Evolutionary conservation across 1,140 invertebrate species (phyloP), one percentile per base, ranked within the genome.

Genomic region (Spodoptera frugiperda): DNA sequence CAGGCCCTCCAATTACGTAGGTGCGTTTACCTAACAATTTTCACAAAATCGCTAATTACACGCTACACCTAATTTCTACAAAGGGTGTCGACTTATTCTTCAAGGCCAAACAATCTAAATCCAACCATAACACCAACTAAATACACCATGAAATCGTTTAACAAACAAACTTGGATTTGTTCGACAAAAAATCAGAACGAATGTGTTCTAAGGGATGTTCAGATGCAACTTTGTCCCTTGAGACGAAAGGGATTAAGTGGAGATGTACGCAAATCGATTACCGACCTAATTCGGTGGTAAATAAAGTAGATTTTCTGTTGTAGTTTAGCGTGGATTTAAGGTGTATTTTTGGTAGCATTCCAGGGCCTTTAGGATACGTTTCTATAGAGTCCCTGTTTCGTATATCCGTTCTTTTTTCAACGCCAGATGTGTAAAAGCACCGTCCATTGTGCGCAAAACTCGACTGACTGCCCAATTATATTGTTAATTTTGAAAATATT

Each of bases 401-500:
- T 83, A 91, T 91, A 93, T 93, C 91, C 91, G 91, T 89, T 90
- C 90, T 90, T 91, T 92, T 93, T 93, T 92, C 84, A 81, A 79
- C 82, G 86, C 88, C 92, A 93, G 92, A 93, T 93, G 92, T 90
- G 82, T 87, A 81, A 84, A 85, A 83, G 85, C 70, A 74, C 55
- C 68, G 75, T 82, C 53, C 83, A 90, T 92, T 92, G 91, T 92
- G 81, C 14, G 39, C 54, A 78, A 57, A 80, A 78, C 83, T 79
- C 84, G 86, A 87, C 84, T 83, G 86, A 89, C 84, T 92, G 88
- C 92, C 90, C 91, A 92, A 93, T 93, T 93, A 92, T 93, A 92
- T 93, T 92, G 91, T 93, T 93, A 93, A 93, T 93, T 91, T 91
- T 89, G 79, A 90, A 90, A 91, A 93, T 92, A 92, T 91, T 89